Evolutionary conservation across 2,797 vertebrate species (phyloP).

Genomic region (Podargus strigoides): DNA sequence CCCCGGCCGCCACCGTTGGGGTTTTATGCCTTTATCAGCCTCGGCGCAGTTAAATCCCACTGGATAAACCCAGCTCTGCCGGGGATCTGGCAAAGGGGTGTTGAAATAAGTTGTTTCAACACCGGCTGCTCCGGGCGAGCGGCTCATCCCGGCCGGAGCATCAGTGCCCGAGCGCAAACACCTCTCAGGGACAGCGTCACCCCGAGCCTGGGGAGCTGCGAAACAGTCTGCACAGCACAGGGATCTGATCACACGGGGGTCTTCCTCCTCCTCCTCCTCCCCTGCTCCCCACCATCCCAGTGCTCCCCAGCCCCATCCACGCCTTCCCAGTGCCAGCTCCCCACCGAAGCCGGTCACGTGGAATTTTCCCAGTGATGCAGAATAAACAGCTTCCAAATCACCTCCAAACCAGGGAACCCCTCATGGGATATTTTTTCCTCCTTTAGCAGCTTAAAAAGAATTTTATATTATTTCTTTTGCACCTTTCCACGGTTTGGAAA

Average conservation of each 20-base stretch:
- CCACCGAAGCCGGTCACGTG: neutral
- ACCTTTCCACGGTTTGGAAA: neutral
- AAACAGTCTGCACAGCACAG: neutral
- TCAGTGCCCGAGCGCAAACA: neutral
- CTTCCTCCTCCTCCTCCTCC: neutral
- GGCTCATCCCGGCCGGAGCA: neutral
- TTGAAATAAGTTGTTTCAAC: neutral
- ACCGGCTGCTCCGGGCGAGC: neutral
- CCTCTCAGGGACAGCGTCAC: neutral
- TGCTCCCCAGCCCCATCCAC: neutral
- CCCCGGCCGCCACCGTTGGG: rapidly evolving
- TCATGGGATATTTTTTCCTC: too few species aligned
- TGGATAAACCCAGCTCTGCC: neutral
- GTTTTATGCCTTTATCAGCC: neutral
- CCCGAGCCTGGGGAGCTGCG: rapidly evolving
- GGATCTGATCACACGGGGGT: rapidly evolving
- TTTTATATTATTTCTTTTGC: neutral
- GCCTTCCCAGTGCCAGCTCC: neutral
- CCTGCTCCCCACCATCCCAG: rapidly evolving
- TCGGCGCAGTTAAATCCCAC: neutral
- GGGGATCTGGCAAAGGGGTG: neutral
- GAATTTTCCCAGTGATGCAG: neutral
- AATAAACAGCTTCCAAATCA: neutral
- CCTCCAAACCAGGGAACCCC: neutral
- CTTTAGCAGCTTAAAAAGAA: neutral